Conservation (phyloP, 2,113 vertebrate species). For the Pseudorectes ferrugineus region DNA sequence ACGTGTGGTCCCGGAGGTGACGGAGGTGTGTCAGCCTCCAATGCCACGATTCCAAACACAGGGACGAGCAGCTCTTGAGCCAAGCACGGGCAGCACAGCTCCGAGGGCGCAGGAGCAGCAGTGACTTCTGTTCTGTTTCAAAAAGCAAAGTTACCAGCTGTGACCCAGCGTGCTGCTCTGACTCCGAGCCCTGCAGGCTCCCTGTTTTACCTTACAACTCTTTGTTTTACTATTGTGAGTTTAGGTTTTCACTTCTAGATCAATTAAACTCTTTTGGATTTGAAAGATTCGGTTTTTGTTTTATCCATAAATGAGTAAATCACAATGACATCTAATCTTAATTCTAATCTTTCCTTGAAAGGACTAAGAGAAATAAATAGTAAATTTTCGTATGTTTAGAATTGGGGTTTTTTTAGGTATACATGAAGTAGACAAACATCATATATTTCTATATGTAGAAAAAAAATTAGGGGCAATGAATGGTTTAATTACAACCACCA, state of each 20-base stretch:
- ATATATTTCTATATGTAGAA: background rate
- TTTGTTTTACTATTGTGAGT: background rate
- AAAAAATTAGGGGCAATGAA: background rate
- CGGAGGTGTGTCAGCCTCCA: background rate
- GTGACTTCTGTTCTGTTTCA: background rate
- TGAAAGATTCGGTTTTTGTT: background rate
- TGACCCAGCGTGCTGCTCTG: fast-evolving
- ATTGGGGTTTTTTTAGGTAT: fast-evolving
- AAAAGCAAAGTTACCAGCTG: background rate
- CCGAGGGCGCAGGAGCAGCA: background rate
- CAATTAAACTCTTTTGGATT: background rate
- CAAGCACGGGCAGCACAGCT: fast-evolving
- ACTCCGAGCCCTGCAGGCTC: background rate
- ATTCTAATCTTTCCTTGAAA: background rate
- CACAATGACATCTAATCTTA: background rate
- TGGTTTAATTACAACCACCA: background rate
- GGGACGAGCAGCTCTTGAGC: background rate
- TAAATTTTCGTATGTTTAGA: background rate
- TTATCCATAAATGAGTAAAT: background rate
- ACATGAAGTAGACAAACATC: background rate
- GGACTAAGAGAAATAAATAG: background rate
- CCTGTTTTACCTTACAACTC: background rate
- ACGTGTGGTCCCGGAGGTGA: background rate
- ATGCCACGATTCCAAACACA: background rate
- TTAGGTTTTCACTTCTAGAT: background rate